Conservation (phyloP, 2,888 invertebrate species). For the Rhamphomyia laevipes region DNA sequence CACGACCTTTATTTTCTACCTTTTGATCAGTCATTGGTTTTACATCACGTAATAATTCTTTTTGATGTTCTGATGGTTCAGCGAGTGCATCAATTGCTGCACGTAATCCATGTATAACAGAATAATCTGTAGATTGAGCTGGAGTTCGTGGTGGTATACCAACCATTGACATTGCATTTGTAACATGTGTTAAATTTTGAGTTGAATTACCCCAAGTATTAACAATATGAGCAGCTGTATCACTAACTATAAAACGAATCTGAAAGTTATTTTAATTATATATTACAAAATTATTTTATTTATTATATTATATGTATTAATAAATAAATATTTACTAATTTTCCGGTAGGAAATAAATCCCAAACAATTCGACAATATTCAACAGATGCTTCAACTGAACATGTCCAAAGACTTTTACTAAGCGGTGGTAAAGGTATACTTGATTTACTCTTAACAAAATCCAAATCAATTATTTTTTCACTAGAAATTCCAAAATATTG, state of each 20-base stretch:
- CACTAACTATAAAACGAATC: slow-evolving; percentile 79
- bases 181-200: slow-evolving; percentile 77
- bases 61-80: slow-evolving; percentile 68
- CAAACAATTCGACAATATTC: slow-evolving; percentile 95
- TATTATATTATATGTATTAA: too few species aligned
- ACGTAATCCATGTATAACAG: slow-evolving; percentile 70
- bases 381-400: slow-evolving; percentile 85
- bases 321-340: slow-evolving; percentile 48
- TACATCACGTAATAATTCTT: slow-evolving; percentile 32
- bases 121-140: slow-evolving; percentile 45
- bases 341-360: slow-evolving; percentile 90
- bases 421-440: slow-evolving; percentile 71
- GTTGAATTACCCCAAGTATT: slow-evolving; percentile 75
- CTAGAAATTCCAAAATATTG: slow-evolving; percentile 70
- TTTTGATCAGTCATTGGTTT: slow-evolving; percentile 33
- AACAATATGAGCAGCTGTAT: slow-evolving; percentile 69
- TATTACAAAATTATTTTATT: background rate
- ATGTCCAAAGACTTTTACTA: slow-evolving; percentile 91
- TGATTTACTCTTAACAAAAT: slow-evolving; percentile 44
- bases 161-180: slow-evolving; percentile 70
- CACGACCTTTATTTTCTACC: slow-evolving; percentile 48
- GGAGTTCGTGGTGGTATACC: slow-evolving; percentile 59
- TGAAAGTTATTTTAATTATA: slow-evolving; percentile 33
- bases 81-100: slow-evolving; percentile 77
- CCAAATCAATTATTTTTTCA: slow-evolving; percentile 34